These are phyloP conservation scores for Microhierax caerulescens DNA, from an alignment of 2,797 vertebrate genomes.

Conservation along the genomic window DNA sequence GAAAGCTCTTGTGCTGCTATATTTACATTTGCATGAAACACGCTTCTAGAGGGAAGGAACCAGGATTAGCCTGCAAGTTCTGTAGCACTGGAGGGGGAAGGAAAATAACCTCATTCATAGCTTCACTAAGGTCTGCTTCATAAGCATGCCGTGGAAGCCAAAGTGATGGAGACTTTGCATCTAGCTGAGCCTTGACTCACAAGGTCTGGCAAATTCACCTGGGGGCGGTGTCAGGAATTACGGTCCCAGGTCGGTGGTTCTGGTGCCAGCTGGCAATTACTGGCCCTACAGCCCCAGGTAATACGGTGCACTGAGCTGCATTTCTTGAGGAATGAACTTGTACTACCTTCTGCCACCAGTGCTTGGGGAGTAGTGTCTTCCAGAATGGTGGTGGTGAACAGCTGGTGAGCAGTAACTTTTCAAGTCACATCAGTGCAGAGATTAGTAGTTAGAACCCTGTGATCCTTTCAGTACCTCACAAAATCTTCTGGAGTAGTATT, in stretches of 20 bases:
- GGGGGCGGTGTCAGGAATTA: fast-evolving
- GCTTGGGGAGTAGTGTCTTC: not conserved
- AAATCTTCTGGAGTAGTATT: not conserved
- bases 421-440: not conserved
- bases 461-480: not conserved
- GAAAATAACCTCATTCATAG: not conserved
- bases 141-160: not conserved
- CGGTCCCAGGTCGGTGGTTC: fast-evolving
- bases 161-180: not conserved
- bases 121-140: not conserved
- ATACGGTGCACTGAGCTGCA: fast-evolving
- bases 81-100: not conserved
- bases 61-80: not conserved
- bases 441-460: not conserved
- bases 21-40: not conserved
- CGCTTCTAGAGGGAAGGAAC: not conserved
- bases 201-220: not conserved
- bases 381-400: not conserved
- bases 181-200: not conserved
- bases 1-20: not conserved
- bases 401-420: not conserved
- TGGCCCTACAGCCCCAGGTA: not conserved
- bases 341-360: not conserved
- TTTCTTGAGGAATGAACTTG: not conserved
- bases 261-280: not conserved